Evolutionary conservation across 2,888 invertebrate genomes (phyloP).

Genomic region (Athripsodes cinereus): DNA sequence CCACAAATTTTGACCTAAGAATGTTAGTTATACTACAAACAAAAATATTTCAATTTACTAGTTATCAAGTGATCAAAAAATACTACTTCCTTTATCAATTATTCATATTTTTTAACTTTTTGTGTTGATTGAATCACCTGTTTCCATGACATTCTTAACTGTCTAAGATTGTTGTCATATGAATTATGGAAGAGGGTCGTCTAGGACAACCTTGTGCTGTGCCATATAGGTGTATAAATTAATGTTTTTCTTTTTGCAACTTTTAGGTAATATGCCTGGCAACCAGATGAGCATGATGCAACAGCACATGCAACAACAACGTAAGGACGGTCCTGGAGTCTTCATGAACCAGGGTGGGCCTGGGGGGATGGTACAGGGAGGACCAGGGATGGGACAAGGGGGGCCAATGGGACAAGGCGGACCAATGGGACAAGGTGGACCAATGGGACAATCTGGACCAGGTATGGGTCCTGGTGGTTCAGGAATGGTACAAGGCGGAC

Average conservation of each 20-base stretch:
- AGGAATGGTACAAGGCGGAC: constrained; percentile 43
- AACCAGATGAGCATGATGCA: constrained; percentile 44
- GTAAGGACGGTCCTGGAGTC: constrained; percentile 25
- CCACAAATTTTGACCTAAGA: too few species aligned
- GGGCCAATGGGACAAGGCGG: constrained; percentile 34
- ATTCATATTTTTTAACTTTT: too few species aligned
- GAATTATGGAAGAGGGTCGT: too few species aligned
- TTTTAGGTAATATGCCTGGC: constrained; percentile 39
- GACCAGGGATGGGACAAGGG: constrained; percentile 30
- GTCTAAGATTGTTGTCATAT: background rate
- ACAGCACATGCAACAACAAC: constrained; percentile 36
- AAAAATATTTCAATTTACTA: too few species aligned
- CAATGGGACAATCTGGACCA: constrained; percentile 34
- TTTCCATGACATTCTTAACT: too few species aligned
- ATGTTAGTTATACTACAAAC: too few species aligned
- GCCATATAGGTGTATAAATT: too few species aligned
- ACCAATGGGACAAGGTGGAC: constrained; percentile 33
- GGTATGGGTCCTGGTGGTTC: constrained; percentile 34
- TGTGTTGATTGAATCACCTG: too few species aligned
- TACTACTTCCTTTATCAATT: too few species aligned
- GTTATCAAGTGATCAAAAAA: too few species aligned
- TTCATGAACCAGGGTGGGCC: constrained; percentile 30
- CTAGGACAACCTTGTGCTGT: too few species aligned
- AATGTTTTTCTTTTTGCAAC: background rate
- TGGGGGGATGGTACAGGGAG: constrained; percentile 31